A percentile compares a stretch with the other conserved stretches of the same genome.
Conservation (phyloP, 1,140 invertebrate species). For the Leptoteleia sp. region DNA sequence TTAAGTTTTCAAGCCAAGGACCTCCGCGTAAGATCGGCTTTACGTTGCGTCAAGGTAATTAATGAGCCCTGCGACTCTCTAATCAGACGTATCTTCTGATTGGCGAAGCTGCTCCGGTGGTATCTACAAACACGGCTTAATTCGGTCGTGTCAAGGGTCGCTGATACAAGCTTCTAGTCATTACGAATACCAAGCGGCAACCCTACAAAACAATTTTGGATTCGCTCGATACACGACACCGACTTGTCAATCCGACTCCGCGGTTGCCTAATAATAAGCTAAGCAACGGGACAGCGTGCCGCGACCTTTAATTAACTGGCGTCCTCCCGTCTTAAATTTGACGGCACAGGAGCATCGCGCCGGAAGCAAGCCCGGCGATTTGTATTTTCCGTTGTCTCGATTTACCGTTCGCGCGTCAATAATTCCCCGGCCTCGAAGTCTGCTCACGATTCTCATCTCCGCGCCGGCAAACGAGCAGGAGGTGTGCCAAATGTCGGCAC, state of each 20-base stretch:
- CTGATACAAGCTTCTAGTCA: too few relatives aligned
- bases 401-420: slow-evolving; percentile 34
- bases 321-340: too few relatives aligned
- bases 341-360: background rate
- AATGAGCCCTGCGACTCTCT: slow-evolving; percentile 74
- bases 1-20: slow-evolving; percentile 68
- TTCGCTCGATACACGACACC: too few relatives aligned
- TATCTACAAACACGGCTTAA: slow-evolving; percentile 73
- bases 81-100: slow-evolving; percentile 77
- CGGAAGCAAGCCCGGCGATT: background rate
- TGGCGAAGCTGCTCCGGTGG: slow-evolving; percentile 63
- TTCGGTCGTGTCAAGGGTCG: too few relatives aligned
- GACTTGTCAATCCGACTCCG: too few relatives aligned
- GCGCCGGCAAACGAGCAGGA: slow-evolving; percentile 57
- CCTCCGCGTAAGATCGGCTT: slow-evolving; percentile 64
- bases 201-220: too few relatives aligned
- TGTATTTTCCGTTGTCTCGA: background rate
- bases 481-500: slow-evolving; percentile 58
- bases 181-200: too few relatives aligned
- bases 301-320: too few relatives aligned
- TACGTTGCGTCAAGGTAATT: slow-evolving; percentile 67
- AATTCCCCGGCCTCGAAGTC: slow-evolving; percentile 56
- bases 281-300: too few relatives aligned
- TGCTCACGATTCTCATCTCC: slow-evolving; percentile 68
- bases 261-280: too few relatives aligned